A percentile compares a stretch with the other conserved stretches of the same genome.
Conservation (phyloP, 2,113 vertebrate genomes). For the Brachypteracias leptosomus region DNA sequence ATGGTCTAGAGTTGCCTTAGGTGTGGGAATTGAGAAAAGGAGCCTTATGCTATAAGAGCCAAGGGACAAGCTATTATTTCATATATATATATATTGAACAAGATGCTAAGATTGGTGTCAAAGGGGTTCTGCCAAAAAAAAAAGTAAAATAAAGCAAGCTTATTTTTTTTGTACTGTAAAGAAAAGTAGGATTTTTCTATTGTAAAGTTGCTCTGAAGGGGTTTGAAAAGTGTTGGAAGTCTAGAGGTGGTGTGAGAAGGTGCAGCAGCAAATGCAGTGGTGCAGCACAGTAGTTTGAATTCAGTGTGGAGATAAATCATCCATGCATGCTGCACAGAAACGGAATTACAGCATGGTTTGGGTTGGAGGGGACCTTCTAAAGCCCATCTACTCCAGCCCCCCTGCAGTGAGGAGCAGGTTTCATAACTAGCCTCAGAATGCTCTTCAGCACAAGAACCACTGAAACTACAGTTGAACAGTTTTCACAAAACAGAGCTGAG, state of each 20-base stretch:
- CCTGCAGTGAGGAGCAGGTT: not conserved
- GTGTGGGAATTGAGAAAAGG: not conserved
- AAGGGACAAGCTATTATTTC: not conserved
- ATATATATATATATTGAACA: not conserved
- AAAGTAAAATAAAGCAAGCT: not conserved
- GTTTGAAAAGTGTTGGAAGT: not conserved
- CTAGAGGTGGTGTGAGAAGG: not conserved
- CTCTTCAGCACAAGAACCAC: not conserved
- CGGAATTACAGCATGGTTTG: no score
- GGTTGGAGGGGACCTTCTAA: no score
- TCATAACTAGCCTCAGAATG: not conserved
- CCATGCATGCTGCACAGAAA: not conserved
- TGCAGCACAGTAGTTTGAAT: not conserved
- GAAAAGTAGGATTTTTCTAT: no score
- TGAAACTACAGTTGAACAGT: not conserved
- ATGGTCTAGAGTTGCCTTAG: not conserved
- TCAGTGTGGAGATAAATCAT: not conserved
- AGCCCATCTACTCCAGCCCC: no score
- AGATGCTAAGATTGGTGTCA: not conserved
- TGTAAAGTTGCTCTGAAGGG: not conserved
- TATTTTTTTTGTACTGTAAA: no score
- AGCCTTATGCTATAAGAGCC: not conserved
- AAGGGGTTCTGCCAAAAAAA: not conserved
- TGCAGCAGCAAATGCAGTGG: not conserved
- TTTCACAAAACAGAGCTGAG: not conserved